A percentile compares a stretch with the other conserved stretches of the same genome.
These are phyloP conservation scores for Bufo bufo DNA, from an alignment of 2,113 vertebrate species.

Conservation along the genomic window DNA sequence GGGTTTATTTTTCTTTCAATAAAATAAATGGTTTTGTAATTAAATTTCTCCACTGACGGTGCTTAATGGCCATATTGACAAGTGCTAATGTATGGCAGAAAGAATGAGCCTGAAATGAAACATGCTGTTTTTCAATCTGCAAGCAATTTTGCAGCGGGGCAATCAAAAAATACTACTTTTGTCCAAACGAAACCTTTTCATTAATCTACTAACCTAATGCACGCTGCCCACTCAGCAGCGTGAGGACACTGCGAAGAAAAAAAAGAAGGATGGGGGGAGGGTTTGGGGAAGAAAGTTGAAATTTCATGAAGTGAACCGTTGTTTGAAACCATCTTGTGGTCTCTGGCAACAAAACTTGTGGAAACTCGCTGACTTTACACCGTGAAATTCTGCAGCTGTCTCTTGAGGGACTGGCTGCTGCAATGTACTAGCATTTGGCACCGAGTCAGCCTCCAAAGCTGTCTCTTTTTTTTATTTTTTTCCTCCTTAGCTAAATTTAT, in stretches of 20 bases:
- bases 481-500: slow-evolving; percentile 75
- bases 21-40: slow-evolving; percentile 98
- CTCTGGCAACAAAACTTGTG: slow-evolving; percentile 84
- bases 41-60: slow-evolving; percentile 88
- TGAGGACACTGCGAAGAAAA: slow-evolving; percentile 70
- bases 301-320: slow-evolving; percentile 86
- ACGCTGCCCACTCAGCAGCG: slow-evolving; percentile 77
- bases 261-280: neutral
- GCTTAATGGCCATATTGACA: slow-evolving; percentile 95
- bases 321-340: slow-evolving; percentile 90
- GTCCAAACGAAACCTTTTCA: slow-evolving; percentile 86
- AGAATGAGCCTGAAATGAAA: slow-evolving; percentile 90
- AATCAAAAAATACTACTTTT: slow-evolving; percentile 75
- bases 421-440: slow-evolving; percentile 76
- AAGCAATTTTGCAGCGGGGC: slow-evolving; percentile 85
- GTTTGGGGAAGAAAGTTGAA: slow-evolving; percentile 64
- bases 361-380: slow-evolving; percentile 89
- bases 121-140: slow-evolving; percentile 88
- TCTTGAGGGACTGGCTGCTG: slow-evolving; percentile 77
- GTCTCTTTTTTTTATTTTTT: slow-evolving; percentile 66
- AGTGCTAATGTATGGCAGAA: slow-evolving; percentile 93
- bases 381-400: slow-evolving; percentile 89
- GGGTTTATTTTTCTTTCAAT: slow-evolving; percentile 99
- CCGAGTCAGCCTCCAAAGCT: slow-evolving; percentile 76
- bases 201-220: slow-evolving; percentile 84